phyloP scores from a whole-genome alignment of 2,797 vertebrate species.

The Epinephelus awoara region DNA sequence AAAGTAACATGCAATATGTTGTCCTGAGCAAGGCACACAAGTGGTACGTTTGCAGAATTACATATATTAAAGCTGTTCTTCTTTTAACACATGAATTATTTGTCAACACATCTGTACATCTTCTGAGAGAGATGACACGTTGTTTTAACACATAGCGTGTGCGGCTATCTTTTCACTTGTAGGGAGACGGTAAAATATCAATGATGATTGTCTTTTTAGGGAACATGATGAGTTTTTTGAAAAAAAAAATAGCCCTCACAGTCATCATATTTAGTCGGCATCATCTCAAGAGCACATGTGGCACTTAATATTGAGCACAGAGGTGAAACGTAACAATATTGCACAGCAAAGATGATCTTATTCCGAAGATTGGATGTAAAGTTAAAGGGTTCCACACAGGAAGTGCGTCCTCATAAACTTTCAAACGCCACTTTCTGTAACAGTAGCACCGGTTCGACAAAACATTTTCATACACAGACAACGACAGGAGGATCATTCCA shows the following conservation, averaged over 20 bases:
- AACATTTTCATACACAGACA: not conserved
- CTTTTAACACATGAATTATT: constrained; percentile 76
- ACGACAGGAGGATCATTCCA: no score
- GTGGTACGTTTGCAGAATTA: constrained; percentile 76
- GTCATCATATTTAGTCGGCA: not conserved
- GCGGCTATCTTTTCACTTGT: not conserved
- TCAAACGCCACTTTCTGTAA: not conserved
- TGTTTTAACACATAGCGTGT: constrained; percentile 9
- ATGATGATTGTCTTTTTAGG: constrained; percentile 2
- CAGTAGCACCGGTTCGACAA: not conserved
- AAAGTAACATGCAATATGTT: constrained; percentile 66
- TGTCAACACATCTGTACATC: constrained; percentile 69
- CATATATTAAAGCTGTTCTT: constrained; percentile 76
- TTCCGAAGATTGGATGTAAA: not conserved
- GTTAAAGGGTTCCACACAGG: not conserved
- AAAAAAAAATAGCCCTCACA: not conserved
- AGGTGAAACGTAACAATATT: not conserved
- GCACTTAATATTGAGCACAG: constrained; percentile 7
- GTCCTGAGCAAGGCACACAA: constrained; percentile 54
- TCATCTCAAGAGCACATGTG: constrained; percentile 1
- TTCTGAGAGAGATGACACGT: constrained; percentile 39
- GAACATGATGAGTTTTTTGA: not conserved
- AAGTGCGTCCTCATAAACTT: not conserved
- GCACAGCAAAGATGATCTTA: not conserved
- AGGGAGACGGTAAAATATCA: not conserved